Conservation (phyloP, 1,140 invertebrate genomes). For the Scaptomyza pallida region DNA sequence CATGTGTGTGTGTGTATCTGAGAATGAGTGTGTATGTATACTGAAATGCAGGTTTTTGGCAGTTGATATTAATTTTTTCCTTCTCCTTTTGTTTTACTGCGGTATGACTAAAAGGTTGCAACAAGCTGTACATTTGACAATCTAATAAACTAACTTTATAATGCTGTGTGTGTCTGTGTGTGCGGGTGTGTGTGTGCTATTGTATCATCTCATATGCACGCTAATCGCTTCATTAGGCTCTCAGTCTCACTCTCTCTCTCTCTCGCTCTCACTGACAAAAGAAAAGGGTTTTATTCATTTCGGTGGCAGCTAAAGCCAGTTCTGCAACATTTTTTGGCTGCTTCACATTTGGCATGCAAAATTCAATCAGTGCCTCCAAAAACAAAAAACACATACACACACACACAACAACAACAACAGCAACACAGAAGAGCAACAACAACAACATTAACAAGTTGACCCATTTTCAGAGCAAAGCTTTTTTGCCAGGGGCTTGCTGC, state of each 20-base stretch:
- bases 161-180: constrained; percentile 3
- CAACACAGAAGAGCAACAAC: constrained; percentile 36
- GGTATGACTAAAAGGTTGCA: neutral
- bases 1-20: constrained; percentile 6
- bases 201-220: constrained; percentile 60
- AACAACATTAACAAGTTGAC: constrained; percentile 52
- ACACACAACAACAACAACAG: constrained; percentile 40
- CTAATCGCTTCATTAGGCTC: constrained; percentile 76
- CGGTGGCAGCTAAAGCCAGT: constrained; percentile 12
- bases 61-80: constrained; percentile 16
- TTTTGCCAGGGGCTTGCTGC: constrained; percentile 69
- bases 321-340: constrained; percentile 12
- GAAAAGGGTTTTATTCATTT: constrained; percentile 21
- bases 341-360: constrained; percentile 71
- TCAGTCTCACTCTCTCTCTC: no score
- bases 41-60: constrained; percentile 25
- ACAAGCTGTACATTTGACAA: neutral
- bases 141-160: neutral
- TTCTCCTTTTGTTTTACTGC: neutral
- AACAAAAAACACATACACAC: constrained; percentile 42
- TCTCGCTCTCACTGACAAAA: constrained; percentile 27
- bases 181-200: constrained; percentile 15
- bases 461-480: constrained; percentile 76
- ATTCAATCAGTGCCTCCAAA: constrained; percentile 63
- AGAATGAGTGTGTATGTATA: constrained; percentile 18